Evolutionary conservation across 2,888 invertebrate species (phyloP).

Genomic region (Ophioninae sp.): DNA sequence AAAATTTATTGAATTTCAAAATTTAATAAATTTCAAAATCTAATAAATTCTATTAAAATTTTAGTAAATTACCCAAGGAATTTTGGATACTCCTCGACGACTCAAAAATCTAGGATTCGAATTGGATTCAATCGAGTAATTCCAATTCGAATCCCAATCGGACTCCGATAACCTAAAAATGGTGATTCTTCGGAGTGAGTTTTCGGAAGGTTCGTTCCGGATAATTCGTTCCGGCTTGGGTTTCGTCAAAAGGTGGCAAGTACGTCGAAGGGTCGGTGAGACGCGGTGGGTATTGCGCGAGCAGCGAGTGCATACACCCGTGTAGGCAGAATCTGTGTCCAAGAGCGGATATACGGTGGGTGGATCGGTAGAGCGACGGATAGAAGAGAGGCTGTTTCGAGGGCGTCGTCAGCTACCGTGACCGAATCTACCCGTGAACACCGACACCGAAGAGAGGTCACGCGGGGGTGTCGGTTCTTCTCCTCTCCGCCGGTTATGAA

Average conservation of each 20-base stretch:
- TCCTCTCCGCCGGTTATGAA: constrained; percentile 14
- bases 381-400: constrained; percentile 63
- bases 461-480: constrained; percentile 24
- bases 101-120: too few species aligned
- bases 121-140: too few species aligned
- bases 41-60: too few species aligned
- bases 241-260: not conserved
- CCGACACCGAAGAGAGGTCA: constrained; percentile 70
- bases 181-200: too few species aligned
- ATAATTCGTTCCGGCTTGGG: not conserved
- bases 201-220: not conserved
- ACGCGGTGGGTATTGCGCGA: not conserved
- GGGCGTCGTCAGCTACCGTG: constrained; percentile 77
- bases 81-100: too few species aligned
- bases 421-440: constrained; percentile 77
- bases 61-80: too few species aligned
- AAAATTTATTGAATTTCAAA: too few species aligned
- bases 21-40: too few species aligned
- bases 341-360: constrained; percentile 79
- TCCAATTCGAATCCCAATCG: too few species aligned
- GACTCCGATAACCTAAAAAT: too few species aligned
- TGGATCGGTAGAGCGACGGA: constrained; percentile 66
- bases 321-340: constrained; percentile 66
- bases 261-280: not conserved
- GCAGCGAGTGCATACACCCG: not conserved